Base-by-base conservation (phyloP, 2,888 invertebrate genomes). In the Heteromyza rotundicornis region DNA sequence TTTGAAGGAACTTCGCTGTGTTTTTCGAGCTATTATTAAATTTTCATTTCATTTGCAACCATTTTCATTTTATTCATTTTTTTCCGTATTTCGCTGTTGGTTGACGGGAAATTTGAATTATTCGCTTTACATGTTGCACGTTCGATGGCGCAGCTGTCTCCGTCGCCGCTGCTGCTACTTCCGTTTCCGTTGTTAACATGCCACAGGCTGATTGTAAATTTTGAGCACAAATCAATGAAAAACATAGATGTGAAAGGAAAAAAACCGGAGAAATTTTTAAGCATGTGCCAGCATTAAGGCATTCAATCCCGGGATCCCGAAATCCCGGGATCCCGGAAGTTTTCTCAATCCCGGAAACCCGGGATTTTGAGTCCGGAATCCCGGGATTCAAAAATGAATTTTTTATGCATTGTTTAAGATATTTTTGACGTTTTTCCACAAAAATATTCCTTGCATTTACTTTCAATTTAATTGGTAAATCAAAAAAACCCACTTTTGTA, bases 111-210 rank as follows among this genome's bases (percentile, higher is more conserved):
- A 36, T 54, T 54, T 54, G 54, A 54, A 35, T 54, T 54, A 36
- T 36, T 19, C 54, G 40, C 54, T 54, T 54, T 36, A 54, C 54
- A 54, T 54, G 54, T 54, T 54, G 53, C 53, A 32, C 17, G 27
- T 19, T 3, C 20, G 12, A 10, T 22, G 16, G 19, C 24, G 16
- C 32, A 23, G 32, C 32, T 24, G 19, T 16, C 5, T n/a, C 53
- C 19, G 53, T 16, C 27, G 10, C 53, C 10, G 12, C 32, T 27
- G 40, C 40, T 40, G 17, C 47, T 17, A 19, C 47, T 24, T 32
- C 24, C 54, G 35, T 19, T 35, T 40, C 44, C 56, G 56, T 56
- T 47, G 56, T 56, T 56, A 56, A 56, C 47, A 56, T 44, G 56
- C 56, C 56, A 14, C 56, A 56, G 12, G 47, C 40, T 40, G 40